Evolutionary conservation across 1,140 invertebrate species (phyloP).

Genomic region (Cherax quadricarinatus): DNA sequence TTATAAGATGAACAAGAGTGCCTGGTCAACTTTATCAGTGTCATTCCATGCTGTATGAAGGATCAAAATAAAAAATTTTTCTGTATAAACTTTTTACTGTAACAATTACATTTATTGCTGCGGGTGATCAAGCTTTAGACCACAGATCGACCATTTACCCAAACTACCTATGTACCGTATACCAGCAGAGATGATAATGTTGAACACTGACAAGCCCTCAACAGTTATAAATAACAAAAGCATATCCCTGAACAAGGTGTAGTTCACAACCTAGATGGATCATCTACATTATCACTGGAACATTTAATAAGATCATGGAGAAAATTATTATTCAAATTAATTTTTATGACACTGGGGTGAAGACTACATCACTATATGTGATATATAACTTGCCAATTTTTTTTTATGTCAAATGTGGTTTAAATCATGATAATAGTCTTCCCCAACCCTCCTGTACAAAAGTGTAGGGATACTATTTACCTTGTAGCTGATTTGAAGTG

Average conservation of each 20-base stretch:
- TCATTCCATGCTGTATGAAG: neutral
- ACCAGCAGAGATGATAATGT: neutral
- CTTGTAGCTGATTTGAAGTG: neutral
- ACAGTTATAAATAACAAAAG: neutral
- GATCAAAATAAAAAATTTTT: neutral
- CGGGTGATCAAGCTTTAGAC: constrained; percentile 34
- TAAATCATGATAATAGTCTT: neutral
- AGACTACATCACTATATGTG: constrained; percentile 26
- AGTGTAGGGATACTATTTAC: neutral
- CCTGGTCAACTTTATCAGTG: no score
- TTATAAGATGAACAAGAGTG: no score
- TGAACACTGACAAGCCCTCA: neutral
- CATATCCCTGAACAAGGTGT: neutral
- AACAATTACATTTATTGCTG: constrained; percentile 64
- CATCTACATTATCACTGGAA: neutral
- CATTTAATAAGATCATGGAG: neutral
- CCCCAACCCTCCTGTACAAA: neutral
- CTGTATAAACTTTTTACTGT: constrained; percentile 23
- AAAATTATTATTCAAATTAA: neutral
- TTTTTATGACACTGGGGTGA: neutral
- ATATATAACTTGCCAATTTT: constrained; percentile 38
- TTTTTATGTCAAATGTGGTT: neutral
- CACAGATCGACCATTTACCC: constrained; percentile 1
- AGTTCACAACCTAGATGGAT: constrained; percentile 8
- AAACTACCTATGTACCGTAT: constrained; percentile 7